A percentile compares a stretch with the other conserved stretches of the same genome.
These are phyloP conservation scores for Prosopocoilus inquinatus DNA, from an alignment of 2,888 invertebrate genomes.

Conservation along the genomic window DNA sequence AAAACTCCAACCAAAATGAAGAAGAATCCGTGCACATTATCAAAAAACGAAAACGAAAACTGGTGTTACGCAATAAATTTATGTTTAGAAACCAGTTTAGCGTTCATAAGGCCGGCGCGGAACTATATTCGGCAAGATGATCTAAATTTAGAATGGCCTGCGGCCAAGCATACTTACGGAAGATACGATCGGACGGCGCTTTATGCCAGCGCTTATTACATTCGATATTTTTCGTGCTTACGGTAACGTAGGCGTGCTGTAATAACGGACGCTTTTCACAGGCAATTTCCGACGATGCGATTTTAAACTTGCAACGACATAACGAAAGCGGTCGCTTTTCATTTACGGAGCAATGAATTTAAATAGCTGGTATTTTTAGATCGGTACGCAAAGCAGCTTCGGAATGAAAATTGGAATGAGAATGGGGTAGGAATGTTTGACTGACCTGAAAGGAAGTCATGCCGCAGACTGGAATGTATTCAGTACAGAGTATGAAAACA, in stretches of 20 bases:
- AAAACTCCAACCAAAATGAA: too few species aligned
- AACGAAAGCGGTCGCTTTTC: neutral
- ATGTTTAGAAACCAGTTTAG: slow-evolving; percentile 21
- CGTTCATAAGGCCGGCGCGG: slow-evolving; percentile 19
- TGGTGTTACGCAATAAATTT: slow-evolving; percentile 2
- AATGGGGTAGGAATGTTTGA: too few species aligned
- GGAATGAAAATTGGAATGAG: neutral
- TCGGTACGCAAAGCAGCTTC: neutral
- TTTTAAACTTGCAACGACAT: neutral
- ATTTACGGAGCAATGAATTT: neutral
- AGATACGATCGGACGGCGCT: neutral
- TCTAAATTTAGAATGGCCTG: slow-evolving; percentile 25
- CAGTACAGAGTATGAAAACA: too few species aligned
- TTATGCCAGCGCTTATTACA: slow-evolving; percentile 1
- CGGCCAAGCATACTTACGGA: slow-evolving; percentile 16
- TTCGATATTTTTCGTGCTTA: neutral
- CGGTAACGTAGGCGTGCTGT: neutral
- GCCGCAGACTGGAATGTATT: too few species aligned
- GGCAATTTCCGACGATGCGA: neutral
- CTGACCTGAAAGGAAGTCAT: too few species aligned
- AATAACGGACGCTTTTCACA: neutral
- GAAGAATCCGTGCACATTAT: too few species aligned
- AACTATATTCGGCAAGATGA: slow-evolving; percentile 26
- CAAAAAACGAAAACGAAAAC: neutral
- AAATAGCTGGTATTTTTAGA: too few species aligned